phyloP scores from a whole-genome alignment of 2,797 vertebrate species.

The Microctenopoma stevenorrisi region DNA sequence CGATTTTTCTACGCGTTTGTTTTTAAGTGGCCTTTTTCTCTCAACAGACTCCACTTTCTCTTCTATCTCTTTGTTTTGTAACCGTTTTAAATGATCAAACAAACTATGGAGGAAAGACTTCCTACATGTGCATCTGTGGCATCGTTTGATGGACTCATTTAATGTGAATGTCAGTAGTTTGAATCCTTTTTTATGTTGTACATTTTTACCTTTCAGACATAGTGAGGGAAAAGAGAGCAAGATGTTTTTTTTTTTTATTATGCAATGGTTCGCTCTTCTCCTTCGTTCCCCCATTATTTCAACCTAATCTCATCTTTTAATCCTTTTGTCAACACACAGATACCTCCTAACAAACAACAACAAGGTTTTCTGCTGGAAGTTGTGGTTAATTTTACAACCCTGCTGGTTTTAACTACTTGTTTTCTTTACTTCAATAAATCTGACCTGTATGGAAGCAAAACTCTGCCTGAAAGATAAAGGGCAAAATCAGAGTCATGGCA shows the following conservation, averaged over 20 bases:
- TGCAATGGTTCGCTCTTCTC: background rate
- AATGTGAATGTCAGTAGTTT: constrained; percentile 55
- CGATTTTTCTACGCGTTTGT: constrained; percentile 41
- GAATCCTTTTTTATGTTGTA: constrained; percentile 18
- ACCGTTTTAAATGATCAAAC: constrained; percentile 21
- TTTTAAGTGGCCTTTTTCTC: constrained; percentile 59
- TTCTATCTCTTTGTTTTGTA: background rate
- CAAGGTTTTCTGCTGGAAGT: background rate
- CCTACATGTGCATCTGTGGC: background rate
- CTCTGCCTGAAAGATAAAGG: background rate
- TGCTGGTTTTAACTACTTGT: background rate
- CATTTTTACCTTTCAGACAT: constrained; percentile 33
- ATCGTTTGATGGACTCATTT: constrained; percentile 36
- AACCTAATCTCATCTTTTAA: background rate
- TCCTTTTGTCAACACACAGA: constrained; percentile 32
- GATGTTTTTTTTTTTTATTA: background rate
- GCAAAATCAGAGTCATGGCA: background rate
- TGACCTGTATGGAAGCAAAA: background rate
- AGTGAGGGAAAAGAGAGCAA: background rate
- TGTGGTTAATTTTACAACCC: background rate
- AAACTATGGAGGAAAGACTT: background rate
- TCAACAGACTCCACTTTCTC: constrained; percentile 9
- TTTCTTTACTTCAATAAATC: background rate
- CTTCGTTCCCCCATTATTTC: background rate
- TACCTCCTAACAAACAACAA: constrained; percentile 49